Conservation (phyloP, 2,888 invertebrate species). For the Tetanocera ferruginea region DNA sequence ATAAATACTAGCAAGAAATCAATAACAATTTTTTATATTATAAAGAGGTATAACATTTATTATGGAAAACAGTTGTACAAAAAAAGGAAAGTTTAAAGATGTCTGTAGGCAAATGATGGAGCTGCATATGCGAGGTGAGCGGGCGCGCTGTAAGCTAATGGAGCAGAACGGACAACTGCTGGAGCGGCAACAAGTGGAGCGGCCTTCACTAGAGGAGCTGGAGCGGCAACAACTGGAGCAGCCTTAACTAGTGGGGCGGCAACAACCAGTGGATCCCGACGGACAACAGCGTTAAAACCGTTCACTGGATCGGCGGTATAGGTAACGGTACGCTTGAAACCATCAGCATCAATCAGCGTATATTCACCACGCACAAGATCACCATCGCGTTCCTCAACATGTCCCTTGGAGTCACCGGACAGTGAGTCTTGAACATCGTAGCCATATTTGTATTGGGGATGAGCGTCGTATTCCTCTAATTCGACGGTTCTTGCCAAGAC, state of each 20-base stretch:
- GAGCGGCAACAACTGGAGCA: conserved; percentile 50
- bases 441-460: conserved; percentile 56
- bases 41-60: too few relatives aligned
- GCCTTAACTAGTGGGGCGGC: conserved; percentile 52
- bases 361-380: conserved; percentile 56
- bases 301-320: conserved; percentile 55
- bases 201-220: conserved; percentile 46
- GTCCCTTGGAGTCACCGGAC: conserved; percentile 55
- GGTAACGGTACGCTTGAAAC: conserved; percentile 53
- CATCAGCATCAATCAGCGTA: conserved; percentile 55
- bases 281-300: conserved; percentile 58
- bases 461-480: conserved; percentile 56
- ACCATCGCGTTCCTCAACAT: conserved; percentile 55
- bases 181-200: conserved; percentile 49
- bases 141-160: conserved; percentile 49
- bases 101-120: conserved; percentile 54
- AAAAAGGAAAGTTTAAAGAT: conserved; percentile 50
- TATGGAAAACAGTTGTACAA: not conserved
- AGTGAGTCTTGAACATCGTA: conserved; percentile 56
- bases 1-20: too few relatives aligned
- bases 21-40: too few relatives aligned
- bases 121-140: conserved; percentile 54
- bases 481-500: conserved; percentile 58
- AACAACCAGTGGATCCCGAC: conserved; percentile 57
- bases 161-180: conserved; percentile 46